Conservation (phyloP, 2,888 invertebrate genomes). For the Dysmachus trigonus region DNA sequence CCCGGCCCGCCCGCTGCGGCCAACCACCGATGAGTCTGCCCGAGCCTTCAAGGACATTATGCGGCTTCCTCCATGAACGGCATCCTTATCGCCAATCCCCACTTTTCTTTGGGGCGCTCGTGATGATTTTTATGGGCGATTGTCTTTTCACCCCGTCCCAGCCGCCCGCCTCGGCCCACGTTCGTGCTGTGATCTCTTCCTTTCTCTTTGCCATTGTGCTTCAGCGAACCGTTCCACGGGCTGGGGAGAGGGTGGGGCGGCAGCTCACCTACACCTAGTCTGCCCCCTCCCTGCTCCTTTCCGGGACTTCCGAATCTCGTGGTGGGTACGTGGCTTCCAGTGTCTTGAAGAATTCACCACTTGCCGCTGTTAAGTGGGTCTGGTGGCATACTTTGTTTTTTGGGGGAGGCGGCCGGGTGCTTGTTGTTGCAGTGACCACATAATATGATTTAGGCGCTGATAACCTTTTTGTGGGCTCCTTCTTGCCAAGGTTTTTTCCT, state of each 20-base stretch:
- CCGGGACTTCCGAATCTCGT: neutral
- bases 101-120: conserved; percentile 13
- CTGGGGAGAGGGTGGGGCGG: neutral
- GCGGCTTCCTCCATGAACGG: neutral
- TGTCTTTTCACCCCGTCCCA: conserved; percentile 2
- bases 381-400: conserved; percentile 17
- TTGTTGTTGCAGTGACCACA: conserved; percentile 28
- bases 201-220: conserved; percentile 26
- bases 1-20: neutral
- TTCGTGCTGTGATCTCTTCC: conserved; percentile 8
- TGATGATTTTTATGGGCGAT: conserved; percentile 31
- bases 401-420: neutral
- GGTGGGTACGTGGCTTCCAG: neutral
- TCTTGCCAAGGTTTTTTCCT: conserved; percentile 5
- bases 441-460: conserved; percentile 32
- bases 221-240: neutral
- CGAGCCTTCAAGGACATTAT: conserved; percentile 17
- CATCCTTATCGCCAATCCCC: conserved; percentile 23
- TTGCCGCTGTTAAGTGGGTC: conserved; percentile 30
- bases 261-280: neutral
- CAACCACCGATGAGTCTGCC: neutral
- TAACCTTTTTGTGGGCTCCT: conserved; percentile 17
- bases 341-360: neutral
- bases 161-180: neutral
- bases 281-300: neutral